A percentile compares a stretch with the other conserved stretches of the same genome.
These are phyloP conservation scores for Plagodis dolabraria DNA, from an alignment of 2,888 invertebrate species.

Conservation along the genomic window DNA sequence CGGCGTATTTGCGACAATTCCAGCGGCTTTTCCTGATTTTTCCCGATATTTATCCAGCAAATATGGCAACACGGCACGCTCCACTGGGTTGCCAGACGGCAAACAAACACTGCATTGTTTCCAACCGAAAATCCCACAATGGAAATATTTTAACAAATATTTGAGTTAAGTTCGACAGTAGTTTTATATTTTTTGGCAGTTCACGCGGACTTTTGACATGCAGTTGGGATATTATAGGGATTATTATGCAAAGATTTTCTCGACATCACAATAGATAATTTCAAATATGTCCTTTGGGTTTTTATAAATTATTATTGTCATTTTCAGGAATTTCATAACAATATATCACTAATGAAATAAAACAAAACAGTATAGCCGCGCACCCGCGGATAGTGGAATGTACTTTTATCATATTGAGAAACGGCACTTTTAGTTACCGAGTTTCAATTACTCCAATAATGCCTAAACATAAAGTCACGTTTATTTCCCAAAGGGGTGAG, in stretches of 20 bases:
- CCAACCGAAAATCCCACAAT: slow-evolving; percentile 49
- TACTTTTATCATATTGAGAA: no score
- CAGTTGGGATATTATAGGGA: slow-evolving; percentile 5
- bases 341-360: no score
- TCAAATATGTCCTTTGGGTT: no score
- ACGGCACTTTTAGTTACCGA: no score
- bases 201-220: slow-evolving; percentile 27
- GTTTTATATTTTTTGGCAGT: slow-evolving; percentile 34
- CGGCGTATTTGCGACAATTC: slow-evolving; percentile 42
- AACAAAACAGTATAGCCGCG: no score
- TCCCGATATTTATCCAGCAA: slow-evolving; percentile 67
- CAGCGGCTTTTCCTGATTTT: slow-evolving; percentile 51
- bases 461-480: no score
- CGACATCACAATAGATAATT: background rate
- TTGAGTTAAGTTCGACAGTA: slow-evolving; percentile 44
- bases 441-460: no score
- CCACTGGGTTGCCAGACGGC: slow-evolving; percentile 58
- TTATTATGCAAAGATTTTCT: slow-evolving; percentile 10
- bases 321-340: no score
- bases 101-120: slow-evolving; percentile 40
- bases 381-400: no score
- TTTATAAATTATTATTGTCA: no score
- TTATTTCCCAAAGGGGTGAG: no score
- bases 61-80: slow-evolving; percentile 60
- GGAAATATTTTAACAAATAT: slow-evolving; percentile 55